Base-by-base conservation (phyloP, 2,888 invertebrate genomes). In the Chaitophorus viminalis region DNA sequence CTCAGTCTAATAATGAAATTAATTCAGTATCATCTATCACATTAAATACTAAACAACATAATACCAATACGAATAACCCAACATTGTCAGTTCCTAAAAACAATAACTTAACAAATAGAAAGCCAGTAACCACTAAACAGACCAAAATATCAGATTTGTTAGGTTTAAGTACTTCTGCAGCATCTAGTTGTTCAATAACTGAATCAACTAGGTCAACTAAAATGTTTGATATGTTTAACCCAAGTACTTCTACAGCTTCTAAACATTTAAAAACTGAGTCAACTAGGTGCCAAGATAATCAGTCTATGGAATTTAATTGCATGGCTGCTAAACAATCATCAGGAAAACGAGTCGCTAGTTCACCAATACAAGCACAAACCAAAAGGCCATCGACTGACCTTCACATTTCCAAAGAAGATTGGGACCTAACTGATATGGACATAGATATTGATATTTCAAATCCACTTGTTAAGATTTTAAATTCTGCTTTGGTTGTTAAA, bases 131-230 rank as follows among this genome's bases (percentile, higher is more conserved):
- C 65, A 74, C 72, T 17, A 87, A 9, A 81, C 87, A 87, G 33
- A 75, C 79, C 60, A 79, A 87, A 81, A 74, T 87, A 87, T 60
- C 87, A 65, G 74, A 87, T 81, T 74, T 87, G 39, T 81, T 87
- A 74, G 31, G 29, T 79, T 33, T 68, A 68, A 68, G 65, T 76
- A 82, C 54, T 18, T 74, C 82, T 74, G n/a, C 25, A 33, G n/a
- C 25, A 33, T 52, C 46, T 39, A 84, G 11, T 83, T 60, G 31
- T 76, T 84, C 76, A 33, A 31, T 46, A 65, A 14, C 11, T 25
- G 25, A 79, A 9, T 21, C 68, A 33, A n/a, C 52, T 52, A 87
- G 17, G 81, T 79, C 79, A 33, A 74, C 70, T 60, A 79, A 87
- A 65, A 65, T 81, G 81, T 60, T 79, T 46, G 60, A 75, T 74